Base-by-base conservation (phyloP, 2,113 vertebrate species). In the Nansenia antarctica region DNA sequence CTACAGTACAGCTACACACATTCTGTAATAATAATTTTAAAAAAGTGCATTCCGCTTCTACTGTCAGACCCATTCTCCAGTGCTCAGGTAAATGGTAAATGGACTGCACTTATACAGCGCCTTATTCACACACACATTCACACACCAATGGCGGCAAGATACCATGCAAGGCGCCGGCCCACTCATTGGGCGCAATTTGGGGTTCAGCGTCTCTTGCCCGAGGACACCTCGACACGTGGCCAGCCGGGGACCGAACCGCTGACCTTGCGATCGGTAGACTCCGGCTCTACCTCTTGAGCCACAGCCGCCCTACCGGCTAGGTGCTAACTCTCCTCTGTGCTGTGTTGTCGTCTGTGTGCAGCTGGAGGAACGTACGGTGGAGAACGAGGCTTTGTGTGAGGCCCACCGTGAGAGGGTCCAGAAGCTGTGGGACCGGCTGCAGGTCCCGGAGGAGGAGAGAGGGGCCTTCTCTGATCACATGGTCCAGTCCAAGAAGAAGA, bases 391-490 rank as follows among this genome's bases (percentile, higher is more conserved):
- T 0, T 32, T 66, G 7, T 98, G 97, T 0, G 35, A 80, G 0
- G 80, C 74, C 9, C 88, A 95, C 73, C 87, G 94, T 1, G 65
- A 90, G 79, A 91, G 91, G 65, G 93, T 98, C 47, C 2, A 63
- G 5, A 82, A 81, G 0, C 93, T 98, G n/a, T 99, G 97, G 97
- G 89, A 94, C 0, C 69, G 93, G 63, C 82, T 98, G 82, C 90
- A 94, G 59, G 74, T 94, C 27, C 89, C 94, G 0, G 76, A 68
- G 11, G 92, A 94, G 79, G 94, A 98, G 57, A 92, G 95, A 12
- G 83, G 90, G 11, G 45, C 79, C 9, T 88, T 95, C 2, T 89
- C 87, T 0, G 80, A 89, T 0, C 82, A 94, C 62, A 77, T 93
- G 92, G 67, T 85, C 1, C 58, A 82, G 0, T 94, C 91, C 30